Percentiles rank a stretch among this genome's conserved stretches.
Conservation (phyloP, 2,797 vertebrate genomes). For the Rhinoraja longicauda region DNA sequence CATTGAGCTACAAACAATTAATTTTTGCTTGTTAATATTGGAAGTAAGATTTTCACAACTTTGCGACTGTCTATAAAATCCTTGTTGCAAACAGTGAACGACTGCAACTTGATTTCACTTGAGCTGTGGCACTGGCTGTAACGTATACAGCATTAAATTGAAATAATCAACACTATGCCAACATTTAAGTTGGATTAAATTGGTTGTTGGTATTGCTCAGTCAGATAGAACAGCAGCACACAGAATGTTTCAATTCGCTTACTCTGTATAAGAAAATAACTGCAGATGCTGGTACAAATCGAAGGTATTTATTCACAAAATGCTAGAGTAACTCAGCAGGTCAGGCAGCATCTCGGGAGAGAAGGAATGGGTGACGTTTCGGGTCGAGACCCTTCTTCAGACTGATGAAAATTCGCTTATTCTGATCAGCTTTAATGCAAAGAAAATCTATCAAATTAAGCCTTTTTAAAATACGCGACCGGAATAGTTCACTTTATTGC, state of each 20-base stretch:
- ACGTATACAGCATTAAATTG: neutral
- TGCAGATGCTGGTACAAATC: too few species aligned
- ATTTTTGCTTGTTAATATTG: neutral
- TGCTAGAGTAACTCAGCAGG: too few species aligned
- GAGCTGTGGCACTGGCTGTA: neutral
- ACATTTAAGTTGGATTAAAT: neutral
- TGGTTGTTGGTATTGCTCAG: neutral
- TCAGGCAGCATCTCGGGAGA: too few species aligned
- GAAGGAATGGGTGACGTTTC: too few species aligned
- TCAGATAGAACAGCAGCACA: neutral
- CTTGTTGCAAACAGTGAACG: neutral
- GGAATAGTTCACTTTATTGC: neutral
- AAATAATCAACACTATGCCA: neutral
- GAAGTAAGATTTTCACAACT: neutral
- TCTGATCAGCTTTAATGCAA: neutral
- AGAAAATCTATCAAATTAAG: neutral
- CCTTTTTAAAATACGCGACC: neutral
- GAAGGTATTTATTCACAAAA: too few species aligned
- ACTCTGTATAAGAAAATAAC: too few species aligned
- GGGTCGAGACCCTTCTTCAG: too few species aligned
- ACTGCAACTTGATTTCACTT: neutral
- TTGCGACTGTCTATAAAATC: neutral
- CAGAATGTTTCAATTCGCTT: neutral
- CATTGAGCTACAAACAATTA: neutral
- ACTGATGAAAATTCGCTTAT: neutral